phyloP scores from a whole-genome alignment of 2,888 invertebrate genomes.

The Eupeodes luniger region DNA sequence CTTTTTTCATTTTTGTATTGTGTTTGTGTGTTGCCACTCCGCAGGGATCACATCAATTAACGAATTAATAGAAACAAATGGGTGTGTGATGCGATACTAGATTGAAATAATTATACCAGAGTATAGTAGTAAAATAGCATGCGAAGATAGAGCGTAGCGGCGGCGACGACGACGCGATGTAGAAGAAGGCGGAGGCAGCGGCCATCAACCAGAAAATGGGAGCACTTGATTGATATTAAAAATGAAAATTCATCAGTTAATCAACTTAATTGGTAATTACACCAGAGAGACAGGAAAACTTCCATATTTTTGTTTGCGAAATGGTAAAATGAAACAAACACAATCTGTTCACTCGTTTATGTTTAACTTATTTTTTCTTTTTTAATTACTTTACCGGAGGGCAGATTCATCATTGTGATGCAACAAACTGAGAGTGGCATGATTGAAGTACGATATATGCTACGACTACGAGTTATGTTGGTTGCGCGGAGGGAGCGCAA shows the following conservation, averaged over 20 bases:
- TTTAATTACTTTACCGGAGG: constrained; percentile 35
- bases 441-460: not conserved
- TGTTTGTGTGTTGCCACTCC: constrained; percentile 19
- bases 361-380: not conserved
- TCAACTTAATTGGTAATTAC: constrained; percentile 75
- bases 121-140: not conserved
- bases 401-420: constrained; percentile 66
- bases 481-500: not conserved
- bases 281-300: constrained; percentile 51
- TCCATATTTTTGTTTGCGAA: constrained; percentile 60
- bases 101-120: constrained; percentile 52
- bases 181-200: no score
- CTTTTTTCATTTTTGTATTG: not conserved
- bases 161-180: no score
- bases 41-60: constrained; percentile 74
- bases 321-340: constrained; percentile 67
- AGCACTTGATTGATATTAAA: constrained; percentile 73
- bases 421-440: constrained; percentile 35
- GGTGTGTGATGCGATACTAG: constrained; percentile 58
- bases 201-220: not conserved
- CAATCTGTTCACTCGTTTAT: constrained; percentile 44
- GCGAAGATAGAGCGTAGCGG: no score
- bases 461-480: not conserved
- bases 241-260: constrained; percentile 76
- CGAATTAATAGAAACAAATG: constrained; percentile 73